Conservation (phyloP, 2,888 invertebrate genomes). For the Scaptomyza reducta region DNA sequence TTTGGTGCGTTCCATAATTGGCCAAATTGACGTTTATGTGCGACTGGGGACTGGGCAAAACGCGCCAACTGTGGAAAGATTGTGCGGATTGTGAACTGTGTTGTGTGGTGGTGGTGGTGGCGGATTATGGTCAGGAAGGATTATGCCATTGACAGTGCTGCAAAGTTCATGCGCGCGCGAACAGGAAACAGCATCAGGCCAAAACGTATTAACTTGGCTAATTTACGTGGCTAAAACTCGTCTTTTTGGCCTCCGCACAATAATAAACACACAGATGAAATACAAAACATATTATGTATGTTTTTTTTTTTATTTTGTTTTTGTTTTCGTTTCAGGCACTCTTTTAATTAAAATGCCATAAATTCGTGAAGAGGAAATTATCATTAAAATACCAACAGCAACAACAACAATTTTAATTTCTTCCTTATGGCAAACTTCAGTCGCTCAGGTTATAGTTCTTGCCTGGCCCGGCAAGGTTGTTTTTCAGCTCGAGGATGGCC, state of each 20-base stretch:
- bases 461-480: slow-evolving; percentile 28
- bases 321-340: slow-evolving; percentile 52
- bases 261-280: slow-evolving; percentile 12
- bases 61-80: slow-evolving; percentile 8
- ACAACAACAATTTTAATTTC: slow-evolving; percentile 53
- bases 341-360: slow-evolving; percentile 77
- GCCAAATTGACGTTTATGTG: slow-evolving; percentile 78
- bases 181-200: slow-evolving; percentile 51
- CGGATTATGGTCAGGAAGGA: slow-evolving; percentile 54
- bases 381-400: slow-evolving; percentile 73
- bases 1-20: slow-evolving; percentile 68
- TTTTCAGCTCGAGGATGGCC: slow-evolving; percentile 13
- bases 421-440: slow-evolving; percentile 44
- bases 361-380: slow-evolving; percentile 76
- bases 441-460: slow-evolving; percentile 26
- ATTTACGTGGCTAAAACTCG: slow-evolving; percentile 72
- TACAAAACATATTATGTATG: slow-evolving; percentile 17
- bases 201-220: slow-evolving; percentile 57
- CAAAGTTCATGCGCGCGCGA: slow-evolving; percentile 54
- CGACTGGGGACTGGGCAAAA: slow-evolving; percentile 45
- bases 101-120: neutral
- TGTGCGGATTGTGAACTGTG: slow-evolving; percentile 17
- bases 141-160: slow-evolving; percentile 67
- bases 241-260: slow-evolving; percentile 44
- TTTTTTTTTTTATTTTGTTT: slow-evolving; percentile 2